A percentile compares a stretch with the other conserved stretches of the same genome.
Conservation (phyloP, 2,113 vertebrate species). For the Coreoperca whiteheadi region DNA sequence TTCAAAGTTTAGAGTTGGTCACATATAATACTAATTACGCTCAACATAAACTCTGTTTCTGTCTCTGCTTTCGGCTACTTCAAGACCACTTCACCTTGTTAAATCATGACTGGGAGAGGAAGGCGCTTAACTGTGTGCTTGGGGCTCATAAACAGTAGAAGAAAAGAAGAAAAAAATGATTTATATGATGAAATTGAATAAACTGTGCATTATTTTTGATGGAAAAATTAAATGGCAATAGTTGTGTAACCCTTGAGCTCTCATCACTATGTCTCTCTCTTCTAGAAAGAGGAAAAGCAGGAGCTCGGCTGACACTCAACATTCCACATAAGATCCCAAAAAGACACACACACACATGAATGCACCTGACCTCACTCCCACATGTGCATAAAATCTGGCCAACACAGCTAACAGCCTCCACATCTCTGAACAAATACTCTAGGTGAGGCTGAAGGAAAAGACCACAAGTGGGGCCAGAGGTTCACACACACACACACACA, state of each 20-base stretch:
- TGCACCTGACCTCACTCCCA: constrained; percentile 64
- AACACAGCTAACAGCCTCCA: constrained; percentile 30
- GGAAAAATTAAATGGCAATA: neutral
- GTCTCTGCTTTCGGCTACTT: constrained; percentile 2
- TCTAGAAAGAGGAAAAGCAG: constrained; percentile 18
- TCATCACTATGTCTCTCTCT: constrained; percentile 16
- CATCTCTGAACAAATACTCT: constrained; percentile 45
- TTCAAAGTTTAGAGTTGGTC: constrained; percentile 16
- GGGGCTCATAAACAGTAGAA: neutral
- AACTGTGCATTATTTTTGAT: neutral
- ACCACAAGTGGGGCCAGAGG: constrained; percentile 4
- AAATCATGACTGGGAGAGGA: neutral
- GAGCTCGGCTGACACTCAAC: constrained; percentile 42
- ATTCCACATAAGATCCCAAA: constrained; percentile 52
- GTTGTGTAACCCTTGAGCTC: constrained; percentile 4
- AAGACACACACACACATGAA: constrained; percentile 43
- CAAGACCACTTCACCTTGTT: constrained; percentile 3
- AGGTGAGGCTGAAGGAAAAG: constrained; percentile 37
- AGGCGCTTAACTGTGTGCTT: neutral
- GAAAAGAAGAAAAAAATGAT: neutral
- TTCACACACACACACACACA: neutral
- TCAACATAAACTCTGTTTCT: neutral
- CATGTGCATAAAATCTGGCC: constrained; percentile 39
- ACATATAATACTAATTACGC: constrained; percentile 6
- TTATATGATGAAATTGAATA: constrained; percentile 8